Evolutionary conservation across 2,797 vertebrate genomes (phyloP), one percentile per base, ranked within the genome.

Genomic region (Anomalospiza imberbis): DNA sequence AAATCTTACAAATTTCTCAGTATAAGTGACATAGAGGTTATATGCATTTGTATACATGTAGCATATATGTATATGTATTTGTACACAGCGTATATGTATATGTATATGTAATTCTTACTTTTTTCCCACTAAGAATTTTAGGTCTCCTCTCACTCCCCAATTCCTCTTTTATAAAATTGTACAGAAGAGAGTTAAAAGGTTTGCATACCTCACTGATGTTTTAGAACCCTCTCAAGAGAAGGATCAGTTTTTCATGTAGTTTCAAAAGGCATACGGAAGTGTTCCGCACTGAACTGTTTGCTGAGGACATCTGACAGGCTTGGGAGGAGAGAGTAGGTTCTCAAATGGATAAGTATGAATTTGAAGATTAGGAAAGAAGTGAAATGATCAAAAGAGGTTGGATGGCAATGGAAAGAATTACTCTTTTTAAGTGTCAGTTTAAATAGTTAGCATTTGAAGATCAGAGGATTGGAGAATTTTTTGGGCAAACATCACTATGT

Each of bases 61-160:
- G 34, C 34, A 34, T 34, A 34, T 34, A 34, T 40, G 38, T 40
- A 13, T 13, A 40, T 40, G 38, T 40, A 40, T 40, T 40, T 40
- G 38, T 40, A 40, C 12, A 40, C 40, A 40, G 38, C 38, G 13
- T 40, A 13, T 40, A 13, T 40, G 12, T 38, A 38, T 38, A 38
- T 38, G 36, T 40, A 34, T 42, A 12, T 6, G 5, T 53, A 63
- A 60, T 60, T 60, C 12, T 44, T 44, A 40, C 28, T 85, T 74
- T 85, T 73, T 3, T 40, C 73, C 7, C 38, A 34, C 17, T 71
- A 18, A 44, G 8, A 31, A 32, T 53, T 26, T 85, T 83, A 40
- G 2, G 20, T 83, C 8, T 83, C 29, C 7, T 44, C 2, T 51
- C 3, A 0, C 2, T 7, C 4, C 2, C 8, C 10, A 6, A 8